phyloP scores from a whole-genome alignment of 1,140 invertebrate species.

The Heliconius congener region DNA sequence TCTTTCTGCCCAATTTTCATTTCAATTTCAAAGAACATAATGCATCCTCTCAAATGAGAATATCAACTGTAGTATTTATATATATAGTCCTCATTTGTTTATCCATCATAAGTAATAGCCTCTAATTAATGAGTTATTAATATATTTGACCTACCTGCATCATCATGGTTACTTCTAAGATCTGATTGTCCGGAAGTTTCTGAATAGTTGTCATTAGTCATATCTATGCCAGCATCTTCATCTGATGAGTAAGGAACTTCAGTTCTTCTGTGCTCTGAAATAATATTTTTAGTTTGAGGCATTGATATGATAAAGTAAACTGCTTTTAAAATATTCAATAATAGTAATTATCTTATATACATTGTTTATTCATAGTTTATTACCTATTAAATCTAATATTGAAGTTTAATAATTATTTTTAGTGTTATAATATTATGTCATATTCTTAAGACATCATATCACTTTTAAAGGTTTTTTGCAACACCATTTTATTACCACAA shows the following conservation, averaged over 20 bases:
- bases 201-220: conserved; percentile 73
- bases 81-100: not conserved
- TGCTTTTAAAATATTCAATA: not conserved
- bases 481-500: conserved; percentile 12
- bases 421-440: not conserved
- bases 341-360: not conserved
- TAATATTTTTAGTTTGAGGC: not conserved
- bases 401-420: not conserved
- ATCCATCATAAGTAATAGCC: not conserved
- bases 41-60: too few species aligned
- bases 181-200: conserved; percentile 71
- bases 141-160: conserved; percentile 54
- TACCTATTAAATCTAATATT: not conserved
- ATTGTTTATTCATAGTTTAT: not conserved
- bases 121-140: not conserved
- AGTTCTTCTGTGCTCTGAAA: conserved; percentile 74
- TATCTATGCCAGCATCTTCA: conserved; percentile 74
- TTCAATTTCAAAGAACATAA: too few species aligned
- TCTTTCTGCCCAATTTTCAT: not conserved
- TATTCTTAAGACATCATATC: not conserved
- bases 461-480: not conserved
- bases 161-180: conserved; percentile 71
- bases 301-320: not conserved
- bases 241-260: conserved; percentile 71
- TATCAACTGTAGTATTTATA: too few species aligned